phyloP scores from a whole-genome alignment of 2,888 invertebrate species.

The Calameuta filiformis region DNA sequence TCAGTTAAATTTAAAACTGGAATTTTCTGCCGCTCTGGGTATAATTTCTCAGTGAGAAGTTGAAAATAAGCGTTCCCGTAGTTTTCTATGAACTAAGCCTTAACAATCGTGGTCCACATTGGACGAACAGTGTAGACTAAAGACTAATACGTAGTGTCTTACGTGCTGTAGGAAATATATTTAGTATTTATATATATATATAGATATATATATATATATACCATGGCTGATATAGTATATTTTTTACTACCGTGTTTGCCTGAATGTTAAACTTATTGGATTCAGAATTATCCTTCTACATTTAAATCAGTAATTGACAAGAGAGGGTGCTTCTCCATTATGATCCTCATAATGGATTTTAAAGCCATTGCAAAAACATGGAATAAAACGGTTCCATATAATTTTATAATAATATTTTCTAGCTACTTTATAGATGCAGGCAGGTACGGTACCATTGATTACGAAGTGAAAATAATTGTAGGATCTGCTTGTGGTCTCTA shows the following conservation, averaged over 20 bases:
- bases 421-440: not conserved
- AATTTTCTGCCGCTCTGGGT: not conserved
- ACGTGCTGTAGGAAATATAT: slow-evolving; percentile 2
- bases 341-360: not conserved
- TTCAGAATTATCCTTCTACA: not conserved
- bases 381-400: not conserved
- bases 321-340: not conserved
- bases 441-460: not conserved
- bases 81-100: slow-evolving; percentile 20
- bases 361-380: not conserved
- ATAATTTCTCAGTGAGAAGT: not conserved
- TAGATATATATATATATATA: slow-evolving; percentile 23
- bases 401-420: not conserved
- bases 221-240: slow-evolving; percentile 18
- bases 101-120: slow-evolving; percentile 10
- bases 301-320: not conserved
- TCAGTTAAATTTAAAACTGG: not conserved
- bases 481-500: not conserved
- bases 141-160: not conserved
- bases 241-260: slow-evolving; percentile 20
- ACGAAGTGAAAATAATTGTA: not conserved
- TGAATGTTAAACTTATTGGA: not conserved
- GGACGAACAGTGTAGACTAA: not conserved
- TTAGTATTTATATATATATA: slow-evolving; percentile 9
- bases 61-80: not conserved